These are phyloP conservation scores for Zoanthus sansibaricus DNA, from an alignment of 92 coral and sea anemone species.

Conservation along the genomic window DNA sequence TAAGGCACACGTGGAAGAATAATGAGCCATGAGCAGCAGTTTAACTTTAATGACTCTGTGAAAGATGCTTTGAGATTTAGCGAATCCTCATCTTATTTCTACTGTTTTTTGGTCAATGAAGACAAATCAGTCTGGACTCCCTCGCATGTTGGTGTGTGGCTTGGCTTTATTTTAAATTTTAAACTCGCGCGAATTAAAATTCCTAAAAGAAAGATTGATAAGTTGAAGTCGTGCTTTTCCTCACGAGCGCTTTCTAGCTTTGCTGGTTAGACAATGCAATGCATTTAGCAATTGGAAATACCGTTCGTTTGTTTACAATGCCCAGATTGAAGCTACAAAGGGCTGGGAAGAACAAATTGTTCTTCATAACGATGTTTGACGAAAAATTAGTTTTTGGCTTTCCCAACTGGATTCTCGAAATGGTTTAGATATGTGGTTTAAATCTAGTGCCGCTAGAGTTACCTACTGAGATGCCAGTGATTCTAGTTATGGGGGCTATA, in stretches of 20 bases:
- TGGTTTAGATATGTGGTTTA: conserved; percentile 51
- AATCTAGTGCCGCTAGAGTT: conserved; percentile 46
- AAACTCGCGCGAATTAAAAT: too few species aligned
- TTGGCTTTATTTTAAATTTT: neutral
- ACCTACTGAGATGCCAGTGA: conserved; percentile 51
- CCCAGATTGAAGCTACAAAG: conserved; percentile 43
- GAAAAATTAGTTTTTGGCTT: conserved; percentile 33
- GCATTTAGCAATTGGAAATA: conserved; percentile 42
- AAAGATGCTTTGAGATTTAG: conserved; percentile 28
- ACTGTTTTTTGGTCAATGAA: conserved; percentile 13
- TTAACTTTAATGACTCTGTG: too few species aligned
- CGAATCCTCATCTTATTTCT: conserved; percentile 17
- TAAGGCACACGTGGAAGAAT: too few species aligned
- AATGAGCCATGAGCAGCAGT: too few species aligned
- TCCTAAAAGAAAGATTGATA: too few species aligned
- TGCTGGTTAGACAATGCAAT: conserved; percentile 42
- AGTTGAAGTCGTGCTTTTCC: neutral
- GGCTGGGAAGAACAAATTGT: conserved; percentile 38
- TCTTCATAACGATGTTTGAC: conserved; percentile 15
- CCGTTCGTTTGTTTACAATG: conserved; percentile 41
- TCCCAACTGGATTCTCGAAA: conserved; percentile 20
- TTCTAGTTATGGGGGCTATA: conserved; percentile 45
- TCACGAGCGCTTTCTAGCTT: conserved; percentile 38
- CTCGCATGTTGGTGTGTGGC: conserved; percentile 40
- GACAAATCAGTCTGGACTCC: conserved; percentile 48